Base-by-base conservation (phyloP, 1,140 invertebrate genomes). In the Pseudachorutes palmiensis region DNA sequence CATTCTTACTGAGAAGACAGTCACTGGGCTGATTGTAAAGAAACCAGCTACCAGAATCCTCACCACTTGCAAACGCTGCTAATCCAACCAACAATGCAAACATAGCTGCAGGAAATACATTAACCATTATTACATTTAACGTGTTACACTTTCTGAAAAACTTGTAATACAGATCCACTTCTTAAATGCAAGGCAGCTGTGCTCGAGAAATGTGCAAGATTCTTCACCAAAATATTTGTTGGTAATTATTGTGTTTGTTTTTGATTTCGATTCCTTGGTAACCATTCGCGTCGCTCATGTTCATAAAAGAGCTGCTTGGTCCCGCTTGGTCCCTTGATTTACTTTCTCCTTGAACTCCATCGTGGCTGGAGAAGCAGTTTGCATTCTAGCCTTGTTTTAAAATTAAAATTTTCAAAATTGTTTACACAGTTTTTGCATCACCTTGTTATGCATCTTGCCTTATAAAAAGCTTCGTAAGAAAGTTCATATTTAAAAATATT, bases 1-100 rank as follows among this genome's bases (percentile, higher is more conserved):
- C 48, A 41, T 67, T 70, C 26, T 66, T 49, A 26, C 26, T 5
- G 30, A 33, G 9, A 19, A 2, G 24, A 33, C 65, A 66, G 48
- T 33, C 48, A 16, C n/a, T 45, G 14, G 65, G 65, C 55, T 5
- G 55, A 58, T 9, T 12, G 5, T 58, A 22, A 41, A 19, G 36
- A 5, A 41, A 41, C 19, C 19, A 41, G 19, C 36, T 41, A 5
- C 36, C 5, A 41, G 5, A 41, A 19, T 19, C 5, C 5, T 41
- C 5, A 41, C 5, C 5, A 41, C 5, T 9, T 9, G 36, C 36
- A 41, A 5, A 41, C 5, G 36, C 36, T 9, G 5, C 19, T 41
- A 9, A 41, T 5, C 36, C 5, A 19, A 41, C n/a, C n/a, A 19
- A 41, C 36, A 41, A 5, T 41, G 36, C 5, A 41, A 5, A 41